Evolutionary conservation across 53 echinoderm and acorn worm species (phyloP), one percentile per base, ranked within the genome.

Genomic region (Paracentrotus lividus): DNA sequence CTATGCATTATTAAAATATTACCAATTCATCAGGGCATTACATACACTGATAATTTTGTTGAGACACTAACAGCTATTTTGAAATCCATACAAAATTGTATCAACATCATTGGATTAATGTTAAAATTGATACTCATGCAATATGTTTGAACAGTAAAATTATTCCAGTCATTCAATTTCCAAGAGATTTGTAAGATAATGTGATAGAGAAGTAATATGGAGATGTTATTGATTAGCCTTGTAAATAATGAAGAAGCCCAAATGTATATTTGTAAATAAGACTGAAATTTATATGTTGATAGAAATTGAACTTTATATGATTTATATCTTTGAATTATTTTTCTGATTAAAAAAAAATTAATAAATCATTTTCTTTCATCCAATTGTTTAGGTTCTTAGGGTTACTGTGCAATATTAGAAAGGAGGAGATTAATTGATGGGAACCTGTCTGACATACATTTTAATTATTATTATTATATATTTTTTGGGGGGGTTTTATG

Each of bases 261-360:
- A n/a, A n/a, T 81, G 81, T 81, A 81, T 38, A 81, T 81, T 47
- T 81, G 81, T 81, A 81, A 81, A 81, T 81, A 81, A 81, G 81
- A 81, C 20, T 20, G n/a, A 81, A 45, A 47, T 81, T 81, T 81
- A 81, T 81, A 81, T 72, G 18, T 20, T 32, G 40, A 72, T 21
- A 18, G 72, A 40, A n/a, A 16, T 72, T 18, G 40, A 36, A 21
- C 18, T 72, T 38, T 20, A 18, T 15, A 21, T 49, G 40, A 40
- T 72, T 38, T 20, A 18, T 15, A 21, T 49, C 26, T 85, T 85
- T 51, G 7, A 49, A 24, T 26, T 26, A 29, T 85, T 9, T 85
- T 77, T 15, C 51, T 26, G 31, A n/a, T n/a, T 84, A 21, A 84
- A 21, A 21, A 49, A 1, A 29, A 49, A 27, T 44, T 85, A 57